Conservation (phyloP, 2,888 invertebrate genomes). For the Lutraria lutraria region DNA sequence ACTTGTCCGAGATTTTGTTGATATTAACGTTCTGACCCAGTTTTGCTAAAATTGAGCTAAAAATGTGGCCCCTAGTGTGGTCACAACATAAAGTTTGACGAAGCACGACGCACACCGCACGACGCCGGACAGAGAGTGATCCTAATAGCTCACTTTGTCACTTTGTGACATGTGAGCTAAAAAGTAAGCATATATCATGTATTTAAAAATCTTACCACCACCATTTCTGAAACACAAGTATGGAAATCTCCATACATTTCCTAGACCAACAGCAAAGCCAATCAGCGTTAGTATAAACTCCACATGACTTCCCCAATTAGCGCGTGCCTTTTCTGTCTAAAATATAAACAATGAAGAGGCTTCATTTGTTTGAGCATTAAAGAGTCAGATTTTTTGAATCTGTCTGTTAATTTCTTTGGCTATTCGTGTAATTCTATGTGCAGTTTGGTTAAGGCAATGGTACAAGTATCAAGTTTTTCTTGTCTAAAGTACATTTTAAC, state of each 20-base stretch:
- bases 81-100: too few species aligned
- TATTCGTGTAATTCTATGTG: too few species aligned
- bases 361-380: background rate
- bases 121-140: too few species aligned
- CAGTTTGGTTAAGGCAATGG: too few species aligned
- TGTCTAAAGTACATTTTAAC: too few species aligned
- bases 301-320: constrained; percentile 60
- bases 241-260: constrained; percentile 72
- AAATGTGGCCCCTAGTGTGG: too few species aligned
- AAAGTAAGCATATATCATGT: background rate
- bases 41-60: too few species aligned
- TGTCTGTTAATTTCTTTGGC: background rate
- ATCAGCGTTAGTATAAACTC: constrained; percentile 62
- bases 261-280: constrained; percentile 59
- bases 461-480: too few species aligned
- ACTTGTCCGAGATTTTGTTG: too few species aligned
- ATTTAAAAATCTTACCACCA: constrained; percentile 57
- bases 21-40: too few species aligned
- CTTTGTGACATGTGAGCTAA: background rate
- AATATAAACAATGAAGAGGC: background rate
- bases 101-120: too few species aligned
- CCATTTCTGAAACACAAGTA: constrained; percentile 76
- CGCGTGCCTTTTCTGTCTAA: constrained; percentile 18
- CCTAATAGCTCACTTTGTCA: too few species aligned
- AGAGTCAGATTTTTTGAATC: background rate